Evolutionary conservation across 2,113 vertebrate genomes (phyloP).

Genomic region (Taurulus bubalis): DNA sequence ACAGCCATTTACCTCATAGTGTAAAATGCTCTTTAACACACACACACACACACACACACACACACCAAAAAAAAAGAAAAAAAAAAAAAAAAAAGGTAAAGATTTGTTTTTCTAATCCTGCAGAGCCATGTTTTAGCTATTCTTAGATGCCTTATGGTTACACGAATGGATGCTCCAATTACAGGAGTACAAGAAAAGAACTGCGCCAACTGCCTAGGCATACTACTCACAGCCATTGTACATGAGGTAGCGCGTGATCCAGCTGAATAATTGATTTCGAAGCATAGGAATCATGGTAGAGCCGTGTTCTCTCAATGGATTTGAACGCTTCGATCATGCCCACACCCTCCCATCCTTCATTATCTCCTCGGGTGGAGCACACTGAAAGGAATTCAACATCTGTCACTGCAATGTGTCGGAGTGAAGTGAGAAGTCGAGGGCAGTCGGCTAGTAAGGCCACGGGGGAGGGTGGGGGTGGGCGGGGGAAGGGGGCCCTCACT

Average conservation of each 20-base stretch:
- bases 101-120: slow-evolving; percentile 32
- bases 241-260: neutral
- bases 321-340: neutral
- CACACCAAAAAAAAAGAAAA: no score
- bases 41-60: no score
- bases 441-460: slow-evolving; percentile 4
- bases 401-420: slow-evolving; percentile 38
- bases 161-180: slow-evolving; percentile 39
- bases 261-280: slow-evolving; percentile 22
- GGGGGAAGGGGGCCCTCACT: neutral
- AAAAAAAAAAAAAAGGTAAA: slow-evolving; percentile 29
- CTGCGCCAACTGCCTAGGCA: slow-evolving; percentile 6
- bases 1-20: slow-evolving; percentile 49
- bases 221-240: neutral
- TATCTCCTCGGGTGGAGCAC: slow-evolving; percentile 14
- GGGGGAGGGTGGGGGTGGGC: neutral
- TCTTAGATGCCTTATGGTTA: slow-evolving; percentile 26
- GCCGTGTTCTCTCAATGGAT: slow-evolving; percentile 11
- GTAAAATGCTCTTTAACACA: slow-evolving; percentile 24
- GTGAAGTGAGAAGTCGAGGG: slow-evolving; percentile 21
- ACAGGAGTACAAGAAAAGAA: slow-evolving; percentile 24
- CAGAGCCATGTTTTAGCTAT: slow-evolving; percentile 23
- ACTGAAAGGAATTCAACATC: slow-evolving; percentile 41
- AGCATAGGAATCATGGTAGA: neutral
- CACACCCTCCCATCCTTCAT: neutral